Evolutionary conservation across 2,888 invertebrate genomes (phyloP).

Genomic region (Epistrophe grossulariae): DNA sequence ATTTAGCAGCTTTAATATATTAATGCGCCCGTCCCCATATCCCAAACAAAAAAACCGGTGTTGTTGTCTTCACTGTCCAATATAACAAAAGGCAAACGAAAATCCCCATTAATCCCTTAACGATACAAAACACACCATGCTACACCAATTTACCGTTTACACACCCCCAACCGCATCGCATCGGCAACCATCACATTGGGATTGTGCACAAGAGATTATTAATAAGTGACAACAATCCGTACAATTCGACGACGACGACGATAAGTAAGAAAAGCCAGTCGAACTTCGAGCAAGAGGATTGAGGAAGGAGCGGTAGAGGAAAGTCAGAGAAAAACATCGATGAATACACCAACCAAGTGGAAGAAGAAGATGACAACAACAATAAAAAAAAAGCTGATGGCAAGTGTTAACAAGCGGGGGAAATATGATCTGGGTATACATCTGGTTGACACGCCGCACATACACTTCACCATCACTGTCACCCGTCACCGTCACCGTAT

Average conservation of each 20-base stretch:
- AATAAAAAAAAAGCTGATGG: conserved; percentile 46
- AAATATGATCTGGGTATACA: conserved; percentile 75
- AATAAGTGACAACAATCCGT: conserved; percentile 74
- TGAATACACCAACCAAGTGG: conserved; percentile 64
- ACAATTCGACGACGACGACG: conserved; percentile 33
- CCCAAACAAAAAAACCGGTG: not conserved
- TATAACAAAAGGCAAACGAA: conserved; percentile 61
- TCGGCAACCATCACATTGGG: conserved; percentile 16
- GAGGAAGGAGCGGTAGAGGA: not conserved
- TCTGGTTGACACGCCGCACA: conserved; percentile 66
- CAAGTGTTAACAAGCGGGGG: conserved; percentile 75
- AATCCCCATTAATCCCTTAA: conserved; percentile 75
- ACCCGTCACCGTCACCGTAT: conserved; percentile 23
- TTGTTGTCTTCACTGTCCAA: conserved; percentile 14
- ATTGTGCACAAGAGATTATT: conserved; percentile 72
- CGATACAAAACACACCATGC: conserved; percentile 66
- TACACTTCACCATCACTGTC: conserved; percentile 46
- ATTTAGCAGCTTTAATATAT: conserved; percentile 59
- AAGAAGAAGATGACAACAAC: conserved; percentile 23
- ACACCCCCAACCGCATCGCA: conserved; percentile 14
- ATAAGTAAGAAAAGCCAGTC: conserved; percentile 50
- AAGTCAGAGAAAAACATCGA: conserved; percentile 40
- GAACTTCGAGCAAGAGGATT: not conserved
- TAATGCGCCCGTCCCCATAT: not conserved
- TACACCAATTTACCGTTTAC: conserved; percentile 36